These are phyloP conservation scores for Rhinichthys osculus DNA, from an alignment of 2,797 vertebrate genomes.

Conservation along the genomic window DNA sequence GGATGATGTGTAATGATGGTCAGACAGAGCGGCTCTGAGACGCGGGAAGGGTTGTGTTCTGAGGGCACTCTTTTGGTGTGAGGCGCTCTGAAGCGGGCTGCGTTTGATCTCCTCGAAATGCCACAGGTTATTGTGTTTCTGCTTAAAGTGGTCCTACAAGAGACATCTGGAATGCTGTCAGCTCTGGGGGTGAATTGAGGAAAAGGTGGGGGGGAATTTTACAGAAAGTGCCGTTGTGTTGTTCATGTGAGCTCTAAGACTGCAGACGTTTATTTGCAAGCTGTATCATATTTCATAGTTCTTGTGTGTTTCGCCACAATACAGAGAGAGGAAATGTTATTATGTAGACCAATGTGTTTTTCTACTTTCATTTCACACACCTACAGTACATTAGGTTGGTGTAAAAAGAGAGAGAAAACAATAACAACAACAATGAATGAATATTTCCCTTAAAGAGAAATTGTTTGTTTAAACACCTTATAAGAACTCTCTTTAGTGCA, in stretches of 20 bases:
- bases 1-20: conserved; percentile 33
- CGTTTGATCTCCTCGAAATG: conserved; percentile 46
- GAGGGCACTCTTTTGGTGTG: conserved; percentile 38
- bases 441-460: neutral
- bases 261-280: conserved; percentile 8
- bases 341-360: conserved; percentile 16
- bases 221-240: neutral
- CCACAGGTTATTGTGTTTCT: conserved; percentile 49
- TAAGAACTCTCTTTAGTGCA: conserved; percentile 24
- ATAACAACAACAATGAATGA: neutral
- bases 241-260: conserved; percentile 14
- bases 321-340: conserved; percentile 17
- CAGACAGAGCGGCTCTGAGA: conserved; percentile 16
- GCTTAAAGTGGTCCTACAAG: conserved; percentile 42
- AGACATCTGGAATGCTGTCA: conserved; percentile 37
- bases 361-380: conserved; percentile 33
- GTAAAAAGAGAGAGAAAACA: conserved; percentile 21
- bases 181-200: neutral
- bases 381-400: conserved; percentile 8
- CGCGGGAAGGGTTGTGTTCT: conserved; percentile 24
- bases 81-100: conserved; percentile 25
- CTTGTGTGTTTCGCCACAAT: neutral
- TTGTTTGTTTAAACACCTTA: conserved; percentile 16
- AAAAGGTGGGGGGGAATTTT: conserved; percentile 4
- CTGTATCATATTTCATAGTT: conserved; percentile 18